A percentile compares a stretch with the other conserved stretches of the same genome.
Evolutionary conservation across 2,888 invertebrate species (phyloP).

Genomic region (Polylopha cassiicola): DNA sequence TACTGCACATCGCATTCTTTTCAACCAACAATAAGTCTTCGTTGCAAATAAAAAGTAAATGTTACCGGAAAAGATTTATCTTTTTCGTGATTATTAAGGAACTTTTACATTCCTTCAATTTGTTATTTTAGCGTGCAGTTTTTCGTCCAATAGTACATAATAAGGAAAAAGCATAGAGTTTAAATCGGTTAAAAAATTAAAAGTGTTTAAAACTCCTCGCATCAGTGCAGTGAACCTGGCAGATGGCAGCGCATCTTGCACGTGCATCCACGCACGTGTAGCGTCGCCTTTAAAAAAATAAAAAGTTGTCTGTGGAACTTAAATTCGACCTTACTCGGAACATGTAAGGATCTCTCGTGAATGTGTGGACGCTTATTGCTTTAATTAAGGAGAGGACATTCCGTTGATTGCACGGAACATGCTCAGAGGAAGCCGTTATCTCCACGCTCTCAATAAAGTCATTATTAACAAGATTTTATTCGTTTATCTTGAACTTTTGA

Average conservation of each 20-base stretch:
- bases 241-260: conserved; percentile 18
- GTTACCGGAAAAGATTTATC: too few relatives aligned
- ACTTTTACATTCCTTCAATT: too few relatives aligned
- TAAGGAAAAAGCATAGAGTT: conserved; percentile 9
- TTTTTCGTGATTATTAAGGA: too few relatives aligned
- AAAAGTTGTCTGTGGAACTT: neutral
- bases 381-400: conserved; percentile 18
- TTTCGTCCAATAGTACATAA: conserved; percentile 13
- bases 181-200: conserved; percentile 11
- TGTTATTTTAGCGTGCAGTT: conserved; percentile 8
- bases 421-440: conserved; percentile 13
- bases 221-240: conserved; percentile 19
- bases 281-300: conserved; percentile 13
- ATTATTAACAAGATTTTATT: too few relatives aligned
- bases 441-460: too few relatives aligned
- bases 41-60: too few relatives aligned
- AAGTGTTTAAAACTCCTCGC: conserved; percentile 16
- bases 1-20: too few relatives aligned
- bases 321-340: conserved; percentile 2
- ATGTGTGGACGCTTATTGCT: conserved; percentile 2
- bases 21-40: too few relatives aligned
- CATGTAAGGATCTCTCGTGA: conserved; percentile 1
- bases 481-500: too few relatives aligned
- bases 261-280: conserved; percentile 21
- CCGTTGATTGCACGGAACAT: conserved; percentile 18